Conservation (phyloP, 37 sponge, comb jelly and placozoan species). For the Spongilla lacustris region DNA sequence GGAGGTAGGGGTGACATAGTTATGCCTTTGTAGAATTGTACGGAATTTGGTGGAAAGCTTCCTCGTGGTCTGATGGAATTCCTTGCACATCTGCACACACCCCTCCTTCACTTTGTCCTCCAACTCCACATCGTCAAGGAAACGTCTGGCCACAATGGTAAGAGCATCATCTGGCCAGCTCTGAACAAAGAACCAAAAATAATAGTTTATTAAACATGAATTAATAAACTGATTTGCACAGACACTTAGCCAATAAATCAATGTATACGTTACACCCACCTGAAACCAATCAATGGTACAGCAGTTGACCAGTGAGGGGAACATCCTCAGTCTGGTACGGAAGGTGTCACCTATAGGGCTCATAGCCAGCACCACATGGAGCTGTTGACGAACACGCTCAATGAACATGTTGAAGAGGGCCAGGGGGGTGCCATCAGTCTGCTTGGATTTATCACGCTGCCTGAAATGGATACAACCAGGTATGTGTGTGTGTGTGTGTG, state of each 20-base stretch:
- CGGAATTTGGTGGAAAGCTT: conserved; percentile 78
- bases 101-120: conserved; percentile 63
- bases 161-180: conserved; percentile 99
- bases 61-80: conserved; percentile 89
- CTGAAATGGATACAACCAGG: conserved; percentile 23
- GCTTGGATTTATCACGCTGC: conserved; percentile 86
- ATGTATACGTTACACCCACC: no score
- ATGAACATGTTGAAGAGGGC: conserved; percentile 96
- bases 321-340: conserved; percentile 89
- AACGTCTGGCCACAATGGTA: conserved; percentile 92
- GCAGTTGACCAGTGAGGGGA: conserved; percentile 99
- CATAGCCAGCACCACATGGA: conserved; percentile 98
- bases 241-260: no score
- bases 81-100: conserved; percentile 94
- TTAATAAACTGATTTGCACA: no score
- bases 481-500: not conserved
- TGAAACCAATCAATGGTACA: conserved; percentile 99
- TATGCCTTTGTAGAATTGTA: conserved; percentile 83
- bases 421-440: conserved; percentile 97
- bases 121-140: conserved; percentile 95
- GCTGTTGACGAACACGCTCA: conserved; percentile 92
- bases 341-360: conserved; percentile 98
- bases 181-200: conserved; percentile 16
- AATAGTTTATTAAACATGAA: no score
- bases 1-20: conserved; percentile 98